Conservation (phyloP, 2,797 vertebrate genomes). For the Prunella strophiata region DNA sequence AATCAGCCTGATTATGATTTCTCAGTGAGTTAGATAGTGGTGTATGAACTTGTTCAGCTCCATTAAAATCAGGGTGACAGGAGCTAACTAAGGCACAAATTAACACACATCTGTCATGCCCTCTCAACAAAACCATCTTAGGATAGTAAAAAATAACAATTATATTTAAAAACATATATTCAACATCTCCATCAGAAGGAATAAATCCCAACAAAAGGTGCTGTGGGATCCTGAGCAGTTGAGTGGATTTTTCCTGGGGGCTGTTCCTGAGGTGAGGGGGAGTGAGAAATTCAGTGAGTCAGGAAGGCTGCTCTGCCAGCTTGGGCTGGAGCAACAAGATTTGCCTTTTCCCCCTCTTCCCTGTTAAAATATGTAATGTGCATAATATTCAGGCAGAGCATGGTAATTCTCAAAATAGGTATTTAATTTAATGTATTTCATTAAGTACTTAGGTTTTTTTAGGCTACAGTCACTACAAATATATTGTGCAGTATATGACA, state of each 20-base stretch:
- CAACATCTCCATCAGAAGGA: neutral
- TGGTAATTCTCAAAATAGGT: conserved; percentile 4
- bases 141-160: neutral
- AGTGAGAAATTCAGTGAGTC: neutral
- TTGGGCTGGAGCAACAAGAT: neutral
- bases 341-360: neutral
- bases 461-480: conserved; percentile 6
- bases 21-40: neutral
- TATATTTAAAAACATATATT: neutral
- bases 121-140: neutral
- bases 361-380: neutral
- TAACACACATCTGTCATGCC: neutral
- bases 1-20: neutral
- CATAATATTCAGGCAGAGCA: neutral
- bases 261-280: neutral
- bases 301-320: neutral
- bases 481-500: neutral
- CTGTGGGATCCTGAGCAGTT: neutral
- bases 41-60: neutral
- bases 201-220: neutral
- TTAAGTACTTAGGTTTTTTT: conserved; percentile 38
- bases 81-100: conserved; percentile 5
- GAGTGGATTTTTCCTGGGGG: conserved; percentile 2
- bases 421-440: conserved; percentile 6
- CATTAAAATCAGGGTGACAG: conserved; percentile 38